These are phyloP conservation scores for Monomorium pharaonis DNA, from an alignment of 1,140 invertebrate genomes.

Conservation along the genomic window DNA sequence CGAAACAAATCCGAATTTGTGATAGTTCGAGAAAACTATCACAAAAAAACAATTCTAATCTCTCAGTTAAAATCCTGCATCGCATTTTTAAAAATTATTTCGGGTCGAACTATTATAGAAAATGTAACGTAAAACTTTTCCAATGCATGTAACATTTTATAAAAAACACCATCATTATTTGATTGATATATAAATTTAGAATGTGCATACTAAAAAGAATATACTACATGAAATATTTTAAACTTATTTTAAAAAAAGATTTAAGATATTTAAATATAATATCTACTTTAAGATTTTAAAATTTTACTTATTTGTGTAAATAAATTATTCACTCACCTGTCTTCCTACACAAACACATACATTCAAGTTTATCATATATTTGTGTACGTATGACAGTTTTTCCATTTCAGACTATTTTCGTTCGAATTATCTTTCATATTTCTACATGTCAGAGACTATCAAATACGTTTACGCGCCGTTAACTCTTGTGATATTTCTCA, in stretches of 20 bases:
- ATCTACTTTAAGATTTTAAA: background rate
- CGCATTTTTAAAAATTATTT: background rate
- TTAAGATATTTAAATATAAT: background rate
- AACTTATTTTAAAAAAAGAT: no score
- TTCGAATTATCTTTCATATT: conserved; percentile 11
- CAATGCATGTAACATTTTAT: background rate
- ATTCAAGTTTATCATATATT: background rate
- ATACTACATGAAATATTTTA: no score
- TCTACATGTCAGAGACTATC: background rate
- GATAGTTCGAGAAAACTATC: background rate
- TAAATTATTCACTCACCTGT: background rate
- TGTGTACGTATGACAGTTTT: background rate
- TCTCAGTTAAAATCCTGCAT: background rate
- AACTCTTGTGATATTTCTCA: background rate
- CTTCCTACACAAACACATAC: no score
- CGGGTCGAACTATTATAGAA: background rate
- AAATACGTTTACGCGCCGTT: conserved; percentile 13
- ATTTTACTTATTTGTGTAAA: background rate
- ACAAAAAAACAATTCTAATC: background rate
- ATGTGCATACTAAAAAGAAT: background rate
- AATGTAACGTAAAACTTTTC: background rate
- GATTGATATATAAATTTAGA: background rate
- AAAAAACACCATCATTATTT: background rate
- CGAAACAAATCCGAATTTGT: background rate
- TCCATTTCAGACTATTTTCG: conserved; percentile 10